Conservation (phyloP, 2,888 invertebrate species). For the Lasioglossum lativentre region DNA sequence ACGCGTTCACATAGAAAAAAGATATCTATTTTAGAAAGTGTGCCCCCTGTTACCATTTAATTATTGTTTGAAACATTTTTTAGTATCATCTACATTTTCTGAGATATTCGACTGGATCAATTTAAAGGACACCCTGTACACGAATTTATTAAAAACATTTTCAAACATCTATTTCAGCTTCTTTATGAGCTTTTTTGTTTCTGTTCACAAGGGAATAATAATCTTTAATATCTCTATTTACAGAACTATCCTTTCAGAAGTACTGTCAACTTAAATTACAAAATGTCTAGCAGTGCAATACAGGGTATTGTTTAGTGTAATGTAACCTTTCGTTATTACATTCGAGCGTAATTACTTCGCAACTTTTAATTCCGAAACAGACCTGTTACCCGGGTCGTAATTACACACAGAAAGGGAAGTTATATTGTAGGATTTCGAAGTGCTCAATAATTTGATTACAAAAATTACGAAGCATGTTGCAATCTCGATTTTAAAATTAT, state of each 20-base stretch:
- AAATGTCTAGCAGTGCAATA: not conserved
- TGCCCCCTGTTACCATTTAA: too few relatives aligned
- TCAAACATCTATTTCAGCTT: not conserved
- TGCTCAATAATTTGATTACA: slow-evolving; percentile 11
- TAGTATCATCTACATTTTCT: too few relatives aligned
- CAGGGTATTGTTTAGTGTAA: slow-evolving; percentile 13
- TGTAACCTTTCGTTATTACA: slow-evolving; percentile 8
- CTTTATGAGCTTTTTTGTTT: not conserved
- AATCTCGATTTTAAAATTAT: slow-evolving; percentile 16
- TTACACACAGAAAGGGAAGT: slow-evolving; percentile 19
- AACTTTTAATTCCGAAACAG: slow-evolving; percentile 47
- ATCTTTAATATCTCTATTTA: not conserved
- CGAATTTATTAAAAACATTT: not conserved
- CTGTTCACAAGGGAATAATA: not conserved
- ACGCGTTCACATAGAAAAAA: too few relatives aligned
- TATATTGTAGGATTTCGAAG: slow-evolving; percentile 10
- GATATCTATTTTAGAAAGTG: too few relatives aligned
- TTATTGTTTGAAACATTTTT: too few relatives aligned
- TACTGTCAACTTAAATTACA: not conserved
- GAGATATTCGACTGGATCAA: too few relatives aligned
- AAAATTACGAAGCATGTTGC: not conserved
- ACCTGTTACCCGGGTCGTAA: slow-evolving; percentile 23
- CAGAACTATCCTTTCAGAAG: not conserved
- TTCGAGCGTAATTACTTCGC: slow-evolving; percentile 10
- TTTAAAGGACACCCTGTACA: too few relatives aligned